phyloP scores from a whole-genome alignment of 2,888 invertebrate species.

The Stratiomys singularior region DNA sequence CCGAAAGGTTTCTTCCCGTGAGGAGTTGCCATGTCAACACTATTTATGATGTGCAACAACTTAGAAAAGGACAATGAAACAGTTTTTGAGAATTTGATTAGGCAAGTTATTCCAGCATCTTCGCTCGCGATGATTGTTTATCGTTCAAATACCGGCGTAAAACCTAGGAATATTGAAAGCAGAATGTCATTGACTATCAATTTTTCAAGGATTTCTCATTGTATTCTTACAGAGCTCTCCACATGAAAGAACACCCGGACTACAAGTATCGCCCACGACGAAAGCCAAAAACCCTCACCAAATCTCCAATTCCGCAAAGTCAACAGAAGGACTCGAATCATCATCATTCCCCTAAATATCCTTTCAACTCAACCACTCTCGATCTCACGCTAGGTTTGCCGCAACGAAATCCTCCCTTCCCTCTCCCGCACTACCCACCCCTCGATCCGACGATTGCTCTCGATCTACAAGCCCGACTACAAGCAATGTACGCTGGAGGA shows the following conservation, averaged over 20 bases:
- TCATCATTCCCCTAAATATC: conserved; percentile 59
- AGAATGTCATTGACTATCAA: no score
- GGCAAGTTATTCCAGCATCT: no score
- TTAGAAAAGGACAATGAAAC: no score
- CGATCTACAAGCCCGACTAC: conserved; percentile 64
- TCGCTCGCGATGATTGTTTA: no score
- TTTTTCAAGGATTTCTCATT: neutral
- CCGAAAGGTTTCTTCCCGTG: no score
- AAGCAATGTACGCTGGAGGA: conserved; percentile 64
- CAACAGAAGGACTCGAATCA: conserved; percentile 52
- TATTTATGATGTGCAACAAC: no score
- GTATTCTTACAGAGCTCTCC: conserved; percentile 76
- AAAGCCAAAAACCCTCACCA: conserved; percentile 86
- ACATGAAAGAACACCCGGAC: conserved; percentile 94
- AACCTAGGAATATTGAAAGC: no score
- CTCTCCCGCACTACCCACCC: conserved; percentile 61
- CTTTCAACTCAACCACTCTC: conserved; percentile 61
- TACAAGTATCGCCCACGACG: conserved; percentile 90
- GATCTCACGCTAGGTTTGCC: conserved; percentile 62
- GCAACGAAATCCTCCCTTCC: conserved; percentile 56
- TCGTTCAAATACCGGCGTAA: no score
- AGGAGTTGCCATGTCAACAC: no score
- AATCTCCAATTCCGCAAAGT: conserved; percentile 65
- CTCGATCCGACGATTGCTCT: conserved; percentile 64
- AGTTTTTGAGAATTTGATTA: no score